Conservation (phyloP, 1,140 invertebrate species). For the honey bee (Apis mellifera) region Amel_HAv3.1 CM009936.2:4436501-4437000, state of each 20-base stretch:
- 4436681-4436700: conserved; percentile 48
- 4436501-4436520: too few relatives aligned
- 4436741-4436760: conserved; percentile 33
- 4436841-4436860: conserved; percentile 43
- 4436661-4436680: conserved; percentile 45
- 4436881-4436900: conserved; percentile 20
- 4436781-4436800: conserved; percentile 61
- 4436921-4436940: not conserved
- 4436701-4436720: conserved; percentile 54
- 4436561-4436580: not conserved
- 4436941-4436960: conserved; percentile 48
- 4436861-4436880: conserved; percentile 34
- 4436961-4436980: conserved; percentile 38
- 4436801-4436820: conserved; percentile 65
- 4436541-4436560: not conserved
- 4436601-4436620: not conserved
- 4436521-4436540: too few relatives aligned
- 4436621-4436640: conserved; percentile 11
- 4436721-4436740: conserved; percentile 28
- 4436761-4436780: conserved; percentile 43
- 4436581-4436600: not conserved
- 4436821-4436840: conserved; percentile 46
- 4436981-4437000: conserved; percentile 9
- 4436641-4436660: not conserved
- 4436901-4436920: conserved; percentile 22